Base-by-base conservation (phyloP, 2,888 invertebrate species). In the Chorisops tibialis region DNA sequence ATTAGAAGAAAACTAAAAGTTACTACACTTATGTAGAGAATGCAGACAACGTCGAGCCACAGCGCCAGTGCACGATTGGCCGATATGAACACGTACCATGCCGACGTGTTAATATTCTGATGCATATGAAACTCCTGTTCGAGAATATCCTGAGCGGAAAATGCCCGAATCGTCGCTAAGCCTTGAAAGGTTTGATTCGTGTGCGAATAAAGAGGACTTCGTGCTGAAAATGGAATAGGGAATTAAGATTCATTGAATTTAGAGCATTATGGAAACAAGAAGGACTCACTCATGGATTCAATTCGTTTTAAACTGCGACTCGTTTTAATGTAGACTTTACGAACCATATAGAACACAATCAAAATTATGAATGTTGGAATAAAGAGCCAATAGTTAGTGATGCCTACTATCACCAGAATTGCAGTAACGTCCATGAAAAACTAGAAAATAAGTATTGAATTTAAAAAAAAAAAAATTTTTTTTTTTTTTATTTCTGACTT, bases 61-160 rank as follows among this genome's bases (percentile, higher is more conserved):
- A 95, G 87, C 0, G 95, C 96, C 73, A 98, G 95, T 69, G 96
- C 96, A 62, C 96, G 86, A 0, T 92, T 91, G 24, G 92, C 88
- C 0, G 91, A 86, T 38, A 97, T 85, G 74, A 94, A 94, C 63
- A 93, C 80, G 73, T 81, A 82, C 87, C 88, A 91, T 1, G 91
- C 85, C 1, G 90, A 85, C 1, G 88, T 86, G 71, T 92, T 89
- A 0, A 80, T 71, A 70, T 86, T 85, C 70, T 85, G 84, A 66
- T 83, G 82, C 18, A 79, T 78, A 70, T 87, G 85, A 69, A 87
- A 87, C 68, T 86, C 85, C 39, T 75, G 74, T 22, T 82, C 81
- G 60, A 39, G 81, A 12, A 83, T 80, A 11, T 81, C 75, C 73
- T 88, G 83, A 0, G 86, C 87, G 61, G 82, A 79, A 68, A 87